These are phyloP conservation scores for Nematolebias whitei DNA, from an alignment of 2,113 vertebrate genomes.

Conservation along the genomic window DNA sequence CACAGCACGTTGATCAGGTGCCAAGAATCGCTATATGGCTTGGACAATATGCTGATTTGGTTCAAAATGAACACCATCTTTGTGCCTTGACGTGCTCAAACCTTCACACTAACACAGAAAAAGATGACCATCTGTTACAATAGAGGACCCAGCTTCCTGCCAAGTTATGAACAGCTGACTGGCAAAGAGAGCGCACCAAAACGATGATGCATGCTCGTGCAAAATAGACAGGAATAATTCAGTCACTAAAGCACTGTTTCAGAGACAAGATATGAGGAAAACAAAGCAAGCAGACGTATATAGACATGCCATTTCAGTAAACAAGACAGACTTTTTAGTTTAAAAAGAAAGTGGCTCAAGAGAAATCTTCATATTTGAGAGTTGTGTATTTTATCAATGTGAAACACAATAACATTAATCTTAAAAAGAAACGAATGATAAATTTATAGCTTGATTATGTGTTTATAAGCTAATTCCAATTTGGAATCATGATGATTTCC, in stretches of 20 bases:
- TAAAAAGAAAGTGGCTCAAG: neutral
- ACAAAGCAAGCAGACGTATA: constrained; percentile 2
- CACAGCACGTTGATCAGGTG: constrained; percentile 33
- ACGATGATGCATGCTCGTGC: constrained; percentile 19
- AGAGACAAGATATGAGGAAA: constrained; percentile 17
- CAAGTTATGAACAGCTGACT: constrained; percentile 65
- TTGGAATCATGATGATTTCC: neutral
- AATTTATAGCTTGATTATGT: neutral
- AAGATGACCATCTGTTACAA: constrained; percentile 61
- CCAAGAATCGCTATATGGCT: constrained; percentile 59
- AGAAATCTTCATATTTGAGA: neutral
- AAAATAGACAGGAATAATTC: constrained; percentile 33
- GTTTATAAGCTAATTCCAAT: neutral
- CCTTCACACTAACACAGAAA: constrained; percentile 31
- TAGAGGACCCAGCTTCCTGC: constrained; percentile 52
- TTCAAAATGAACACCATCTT: constrained; percentile 51
- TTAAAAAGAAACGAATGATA: neutral
- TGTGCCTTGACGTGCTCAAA: constrained; percentile 36
- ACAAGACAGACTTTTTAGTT: neutral
- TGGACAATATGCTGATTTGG: constrained; percentile 61
- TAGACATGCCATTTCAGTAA: constrained; percentile 1
- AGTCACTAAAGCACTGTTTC: constrained; percentile 24
- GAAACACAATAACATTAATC: neutral
- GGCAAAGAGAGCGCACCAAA: constrained; percentile 36
- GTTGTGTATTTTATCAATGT: neutral